Base-by-base conservation (phyloP, 2,797 vertebrate species). In the Sebastes minor region DNA sequence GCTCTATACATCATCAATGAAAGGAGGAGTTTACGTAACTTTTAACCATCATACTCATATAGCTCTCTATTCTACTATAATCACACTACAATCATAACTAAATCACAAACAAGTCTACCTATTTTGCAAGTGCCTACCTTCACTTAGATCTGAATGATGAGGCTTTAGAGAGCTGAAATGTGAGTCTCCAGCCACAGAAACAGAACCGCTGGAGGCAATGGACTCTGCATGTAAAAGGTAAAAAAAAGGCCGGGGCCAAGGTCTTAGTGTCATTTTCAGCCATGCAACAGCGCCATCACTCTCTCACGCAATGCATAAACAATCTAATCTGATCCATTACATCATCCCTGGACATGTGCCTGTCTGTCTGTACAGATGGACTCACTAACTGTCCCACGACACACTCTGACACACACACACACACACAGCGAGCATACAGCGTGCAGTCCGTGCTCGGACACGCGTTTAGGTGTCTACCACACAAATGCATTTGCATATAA, bases 401-500 rank as follows among this genome's bases (percentile, higher is more conserved):
- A 75, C 81, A 74, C 80, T 55, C 71, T 70, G 42, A 63, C 46
- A 4, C 49, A 56, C 64, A 65, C 63, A 67, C 42, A 9, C 46
- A 35, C 53, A 14, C 65, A 4, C 12, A 55, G 18, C 1, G 2
- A 60, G 52, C 69, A 69, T 22, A 60, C 63, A 71, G 38, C 52
- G 76, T 60, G 35, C 55, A 12, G 59, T 52, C 33, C 20, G 73
- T 23, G 27, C 80, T 83, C 20, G 9, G 71, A 82, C 78, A 81
- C 78, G 73, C 49, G 83, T 85, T 80, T 78, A 61, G 66, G 62
- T 61, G 72, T 68, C 76, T 74, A 76, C 53, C 52, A 46, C 64
- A 71, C 74, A 38, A 79, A 80, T 75, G 84, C 67, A 91, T 91
- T 91, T 88, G 86, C 90, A 92, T 90, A 75, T 90, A 90, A 93